Percentiles rank a stretch among this genome's conserved stretches.
Conservation (phyloP, 2,888 invertebrate species). For the Philereme vetulata region DNA sequence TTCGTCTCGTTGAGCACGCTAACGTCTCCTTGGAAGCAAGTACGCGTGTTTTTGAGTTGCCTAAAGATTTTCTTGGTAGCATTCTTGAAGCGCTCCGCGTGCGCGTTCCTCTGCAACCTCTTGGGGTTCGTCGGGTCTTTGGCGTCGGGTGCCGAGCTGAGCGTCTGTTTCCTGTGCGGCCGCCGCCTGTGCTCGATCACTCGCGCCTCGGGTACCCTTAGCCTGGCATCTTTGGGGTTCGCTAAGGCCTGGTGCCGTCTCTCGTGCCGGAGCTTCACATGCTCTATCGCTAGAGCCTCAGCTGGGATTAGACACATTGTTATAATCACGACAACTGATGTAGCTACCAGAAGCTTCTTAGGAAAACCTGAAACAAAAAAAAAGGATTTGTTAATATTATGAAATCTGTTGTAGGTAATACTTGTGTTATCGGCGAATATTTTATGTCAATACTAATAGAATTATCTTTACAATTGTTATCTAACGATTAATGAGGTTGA, state of each 20-base stretch:
- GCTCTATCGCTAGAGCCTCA: constrained; percentile 64
- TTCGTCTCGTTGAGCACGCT: constrained; percentile 62
- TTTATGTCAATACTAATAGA: constrained; percentile 19
- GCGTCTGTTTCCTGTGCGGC: constrained; percentile 49
- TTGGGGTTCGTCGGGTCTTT: constrained; percentile 53
- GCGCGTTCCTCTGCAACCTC: constrained; percentile 53
- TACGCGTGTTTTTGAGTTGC: constrained; percentile 65
- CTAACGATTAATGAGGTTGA: constrained; percentile 30
- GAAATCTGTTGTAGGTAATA: constrained; percentile 20
- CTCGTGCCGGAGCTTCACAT: constrained; percentile 62
- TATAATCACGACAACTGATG: constrained; percentile 70
- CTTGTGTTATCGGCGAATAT: constrained; percentile 8
- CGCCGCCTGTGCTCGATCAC: constrained; percentile 46
- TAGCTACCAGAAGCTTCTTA: constrained; percentile 81
- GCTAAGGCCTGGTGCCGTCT: constrained; percentile 51
- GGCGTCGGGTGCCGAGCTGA: constrained; percentile 50
- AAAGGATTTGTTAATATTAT: constrained; percentile 32
- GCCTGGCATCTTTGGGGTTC: constrained; percentile 51
- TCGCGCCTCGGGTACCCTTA: constrained; percentile 41
- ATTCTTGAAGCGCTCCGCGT: constrained; percentile 60
- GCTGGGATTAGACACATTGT: constrained; percentile 72
- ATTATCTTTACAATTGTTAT: constrained; percentile 34
- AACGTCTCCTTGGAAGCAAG: constrained; percentile 64
- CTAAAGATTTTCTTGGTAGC: constrained; percentile 66
- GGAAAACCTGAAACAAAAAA: constrained; percentile 78